phyloP scores from a whole-genome alignment of 2,797 vertebrate species.

The Bufotes viridis region DNA sequence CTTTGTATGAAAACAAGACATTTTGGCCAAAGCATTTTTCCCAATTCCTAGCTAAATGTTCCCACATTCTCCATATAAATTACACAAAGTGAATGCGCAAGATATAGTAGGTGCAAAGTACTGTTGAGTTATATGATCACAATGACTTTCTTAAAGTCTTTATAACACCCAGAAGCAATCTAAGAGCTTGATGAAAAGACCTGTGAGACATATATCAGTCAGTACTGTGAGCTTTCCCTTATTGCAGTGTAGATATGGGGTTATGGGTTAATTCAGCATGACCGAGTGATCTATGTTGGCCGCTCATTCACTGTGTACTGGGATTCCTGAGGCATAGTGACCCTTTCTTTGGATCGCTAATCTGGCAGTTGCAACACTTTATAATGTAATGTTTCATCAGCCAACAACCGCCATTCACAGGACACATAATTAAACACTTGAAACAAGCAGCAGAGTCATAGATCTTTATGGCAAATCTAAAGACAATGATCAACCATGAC shows the following conservation, averaged over 20 bases:
- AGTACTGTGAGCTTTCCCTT: conserved; percentile 42
- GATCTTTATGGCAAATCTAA: conserved; percentile 9
- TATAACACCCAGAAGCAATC: conserved; percentile 59
- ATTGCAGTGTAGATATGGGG: conserved; percentile 43
- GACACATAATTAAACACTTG: conserved; percentile 15
- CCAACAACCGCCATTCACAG: conserved; percentile 18
- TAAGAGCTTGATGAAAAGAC: conserved; percentile 57
- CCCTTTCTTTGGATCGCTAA: conserved; percentile 58
- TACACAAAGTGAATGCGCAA: conserved; percentile 15
- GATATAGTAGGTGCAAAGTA: conserved; percentile 40
- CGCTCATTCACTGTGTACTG: conserved; percentile 52
- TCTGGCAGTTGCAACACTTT: conserved; percentile 50
- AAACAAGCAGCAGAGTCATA: neutral
- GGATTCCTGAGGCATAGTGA: conserved; percentile 62
- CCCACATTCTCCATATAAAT: conserved; percentile 21
- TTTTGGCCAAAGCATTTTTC: neutral
- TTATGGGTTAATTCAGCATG: conserved; percentile 63
- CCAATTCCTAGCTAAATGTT: conserved; percentile 1
- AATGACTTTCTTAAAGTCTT: conserved; percentile 56
- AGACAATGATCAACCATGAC: neutral
- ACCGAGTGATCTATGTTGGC: conserved; percentile 56
- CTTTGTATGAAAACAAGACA: neutral
- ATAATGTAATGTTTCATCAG: conserved; percentile 58
- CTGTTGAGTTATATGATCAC: conserved; percentile 47
- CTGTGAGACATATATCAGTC: conserved; percentile 56